These are phyloP conservation scores for Tragulus kanchil DNA, from an alignment of 2,113 vertebrate genomes.

Conservation along the genomic window DNA sequence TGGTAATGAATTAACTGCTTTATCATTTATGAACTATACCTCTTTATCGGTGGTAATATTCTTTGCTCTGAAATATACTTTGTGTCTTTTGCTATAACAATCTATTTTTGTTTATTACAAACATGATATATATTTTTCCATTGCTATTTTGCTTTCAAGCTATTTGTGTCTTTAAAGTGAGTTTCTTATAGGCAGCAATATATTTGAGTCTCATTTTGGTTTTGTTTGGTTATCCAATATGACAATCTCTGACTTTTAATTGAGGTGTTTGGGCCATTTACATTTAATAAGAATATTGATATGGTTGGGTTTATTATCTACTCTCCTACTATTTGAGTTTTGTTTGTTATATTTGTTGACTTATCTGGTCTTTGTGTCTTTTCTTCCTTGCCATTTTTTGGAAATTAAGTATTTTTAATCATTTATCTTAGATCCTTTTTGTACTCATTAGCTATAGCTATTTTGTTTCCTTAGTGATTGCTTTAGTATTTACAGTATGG, in stretches of 20 bases:
- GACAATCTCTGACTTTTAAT: neutral
- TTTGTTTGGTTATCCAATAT: neutral
- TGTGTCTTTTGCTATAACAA: neutral
- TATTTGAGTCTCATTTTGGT: neutral
- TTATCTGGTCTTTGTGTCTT: neutral
- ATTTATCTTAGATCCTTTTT: neutral
- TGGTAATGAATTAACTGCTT: neutral
- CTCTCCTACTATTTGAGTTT: neutral
- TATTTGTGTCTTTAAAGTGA: neutral
- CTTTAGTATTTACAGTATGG: neutral
- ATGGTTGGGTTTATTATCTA: neutral
- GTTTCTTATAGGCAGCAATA: neutral
- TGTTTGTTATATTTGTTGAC: neutral
- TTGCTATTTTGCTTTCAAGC: neutral
- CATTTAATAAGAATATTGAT: neutral
- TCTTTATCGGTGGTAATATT: neutral
- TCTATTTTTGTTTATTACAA: neutral
- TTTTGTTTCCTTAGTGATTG: neutral
- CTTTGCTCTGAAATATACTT: neutral
- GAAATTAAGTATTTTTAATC: neutral
- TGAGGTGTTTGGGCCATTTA: conserved; percentile 3
- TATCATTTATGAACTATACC: neutral
- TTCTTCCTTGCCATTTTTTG: neutral
- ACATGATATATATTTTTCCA: neutral
- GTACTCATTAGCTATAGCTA: neutral